A percentile compares a stretch with the other conserved stretches of the same genome.
phyloP scores from a whole-genome alignment of 2,113 vertebrate genomes.

The Alouatta palliata region DNA sequence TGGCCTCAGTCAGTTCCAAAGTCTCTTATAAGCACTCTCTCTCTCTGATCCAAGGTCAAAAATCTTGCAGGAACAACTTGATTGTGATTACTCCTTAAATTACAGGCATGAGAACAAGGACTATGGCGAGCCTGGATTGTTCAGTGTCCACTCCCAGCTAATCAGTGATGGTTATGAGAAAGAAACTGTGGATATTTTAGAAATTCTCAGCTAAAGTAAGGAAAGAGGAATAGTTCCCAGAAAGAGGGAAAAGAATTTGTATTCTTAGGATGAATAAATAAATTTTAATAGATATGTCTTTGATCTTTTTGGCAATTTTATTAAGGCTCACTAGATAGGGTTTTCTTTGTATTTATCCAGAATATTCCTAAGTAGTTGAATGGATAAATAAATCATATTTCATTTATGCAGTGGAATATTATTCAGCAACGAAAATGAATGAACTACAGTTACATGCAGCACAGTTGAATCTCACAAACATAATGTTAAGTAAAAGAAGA shows the following conservation, averaged over 20 bases:
- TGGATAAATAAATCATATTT: not conserved
- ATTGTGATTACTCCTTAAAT: not conserved
- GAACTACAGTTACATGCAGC: not conserved
- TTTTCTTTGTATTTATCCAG: not conserved
- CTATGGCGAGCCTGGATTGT: not conserved
- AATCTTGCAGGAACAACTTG: not conserved
- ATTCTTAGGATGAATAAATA: not conserved
- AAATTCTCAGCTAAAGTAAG: not conserved
- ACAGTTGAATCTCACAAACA: not conserved
- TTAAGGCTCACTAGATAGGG: not conserved
- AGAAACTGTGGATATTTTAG: not conserved
- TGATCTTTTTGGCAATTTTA: not conserved
- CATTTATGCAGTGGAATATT: not conserved
- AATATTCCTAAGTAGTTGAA: constrained; percentile 9
- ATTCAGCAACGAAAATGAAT: not conserved
- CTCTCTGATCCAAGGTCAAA: not conserved
- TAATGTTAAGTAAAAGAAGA: constrained; percentile 2
- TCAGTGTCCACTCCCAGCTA: not conserved
- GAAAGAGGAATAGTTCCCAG: not conserved
- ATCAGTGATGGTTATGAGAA: not conserved
- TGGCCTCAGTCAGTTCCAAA: not conserved
- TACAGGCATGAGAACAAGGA: not conserved
- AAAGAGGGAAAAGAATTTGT: not conserved
- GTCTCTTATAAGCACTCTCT: not conserved
- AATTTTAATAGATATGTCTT: not conserved